Percentiles rank a stretch among this genome's conserved stretches.
These are phyloP conservation scores for Drosophila siamana DNA, from an alignment of 2,888 invertebrate genomes.

Conservation along the genomic window DNA sequence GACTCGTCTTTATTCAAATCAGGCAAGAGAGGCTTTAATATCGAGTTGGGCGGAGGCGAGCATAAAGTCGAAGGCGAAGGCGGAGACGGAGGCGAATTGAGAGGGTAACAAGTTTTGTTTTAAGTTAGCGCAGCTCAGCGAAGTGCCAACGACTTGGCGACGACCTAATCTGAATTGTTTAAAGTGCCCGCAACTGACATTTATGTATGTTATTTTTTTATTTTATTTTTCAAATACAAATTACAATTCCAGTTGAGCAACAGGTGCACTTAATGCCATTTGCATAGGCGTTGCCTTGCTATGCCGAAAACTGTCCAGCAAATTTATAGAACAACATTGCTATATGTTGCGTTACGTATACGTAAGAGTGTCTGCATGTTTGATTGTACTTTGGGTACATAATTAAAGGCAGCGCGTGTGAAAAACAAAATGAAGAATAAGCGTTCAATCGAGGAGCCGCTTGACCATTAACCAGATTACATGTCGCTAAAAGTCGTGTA, in stretches of 20 bases:
- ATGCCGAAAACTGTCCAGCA: conserved; percentile 3
- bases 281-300: conserved; percentile 7
- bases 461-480: conserved; percentile 82
- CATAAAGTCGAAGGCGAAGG: neutral
- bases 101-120: too few relatives aligned
- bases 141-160: conserved; percentile 3
- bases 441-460: conserved; percentile 15
- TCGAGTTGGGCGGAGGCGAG: neutral
- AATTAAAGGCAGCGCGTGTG: conserved; percentile 53
- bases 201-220: conserved; percentile 16
- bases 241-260: conserved; percentile 37
- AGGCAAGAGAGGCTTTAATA: conserved; percentile 32
- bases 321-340: conserved; percentile 23
- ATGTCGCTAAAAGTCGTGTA: conserved; percentile 78
- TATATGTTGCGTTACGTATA: neutral
- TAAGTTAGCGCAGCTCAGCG: too few relatives aligned
- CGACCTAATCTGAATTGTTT: conserved; percentile 20
- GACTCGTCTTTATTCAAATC: conserved; percentile 65
- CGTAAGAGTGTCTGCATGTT: neutral
- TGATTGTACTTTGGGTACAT: conserved; percentile 20
- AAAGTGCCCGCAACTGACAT: conserved; percentile 25
- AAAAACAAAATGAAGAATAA: conserved; percentile 53
- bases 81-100: neutral
- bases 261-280: conserved; percentile 48
- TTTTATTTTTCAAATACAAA: neutral